phyloP scores from a whole-genome alignment of 2,797 vertebrate genomes.

The Hylomyscus alleni region DNA sequence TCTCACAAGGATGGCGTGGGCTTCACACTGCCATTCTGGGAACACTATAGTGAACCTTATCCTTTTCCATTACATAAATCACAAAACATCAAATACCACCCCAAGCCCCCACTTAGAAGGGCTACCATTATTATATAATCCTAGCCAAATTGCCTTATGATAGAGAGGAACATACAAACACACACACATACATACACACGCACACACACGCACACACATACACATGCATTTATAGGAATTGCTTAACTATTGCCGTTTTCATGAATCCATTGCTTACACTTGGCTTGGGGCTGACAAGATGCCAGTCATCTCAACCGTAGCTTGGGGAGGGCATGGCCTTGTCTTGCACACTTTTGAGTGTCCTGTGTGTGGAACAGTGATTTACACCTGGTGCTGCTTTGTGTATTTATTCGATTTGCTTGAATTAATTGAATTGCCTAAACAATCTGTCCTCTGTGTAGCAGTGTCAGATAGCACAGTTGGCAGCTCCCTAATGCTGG shows the following conservation, averaged over 20 bases:
- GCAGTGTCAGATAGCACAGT: slow-evolving; percentile 64
- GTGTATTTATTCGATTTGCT: slow-evolving; percentile 55
- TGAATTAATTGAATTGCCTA: slow-evolving; percentile 70
- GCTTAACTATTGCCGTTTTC: background rate
- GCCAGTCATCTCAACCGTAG: background rate
- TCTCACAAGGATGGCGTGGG: background rate
- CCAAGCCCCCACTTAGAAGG: background rate
- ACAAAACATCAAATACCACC: background rate
- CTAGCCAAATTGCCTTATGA: background rate
- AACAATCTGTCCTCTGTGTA: slow-evolving; percentile 68
- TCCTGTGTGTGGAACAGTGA: slow-evolving; percentile 1
- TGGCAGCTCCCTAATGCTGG: slow-evolving; percentile 62
- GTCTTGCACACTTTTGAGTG: slow-evolving; percentile 6
- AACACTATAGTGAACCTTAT: background rate
- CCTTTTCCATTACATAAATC: background rate
- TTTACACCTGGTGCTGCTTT: slow-evolving; percentile 25
- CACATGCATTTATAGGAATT: slow-evolving; percentile 15
- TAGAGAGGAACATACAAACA: background rate
- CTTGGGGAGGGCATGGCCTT: background rate
- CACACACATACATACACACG: background rate
- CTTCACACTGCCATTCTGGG: background rate
- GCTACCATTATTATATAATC: background rate
- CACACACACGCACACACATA: background rate
- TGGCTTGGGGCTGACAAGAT: background rate
- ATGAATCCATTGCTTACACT: slow-evolving; percentile 5